These are phyloP conservation scores for Plutomurus gul DNA, from an alignment of 1,140 invertebrate genomes.

Conservation along the genomic window DNA sequence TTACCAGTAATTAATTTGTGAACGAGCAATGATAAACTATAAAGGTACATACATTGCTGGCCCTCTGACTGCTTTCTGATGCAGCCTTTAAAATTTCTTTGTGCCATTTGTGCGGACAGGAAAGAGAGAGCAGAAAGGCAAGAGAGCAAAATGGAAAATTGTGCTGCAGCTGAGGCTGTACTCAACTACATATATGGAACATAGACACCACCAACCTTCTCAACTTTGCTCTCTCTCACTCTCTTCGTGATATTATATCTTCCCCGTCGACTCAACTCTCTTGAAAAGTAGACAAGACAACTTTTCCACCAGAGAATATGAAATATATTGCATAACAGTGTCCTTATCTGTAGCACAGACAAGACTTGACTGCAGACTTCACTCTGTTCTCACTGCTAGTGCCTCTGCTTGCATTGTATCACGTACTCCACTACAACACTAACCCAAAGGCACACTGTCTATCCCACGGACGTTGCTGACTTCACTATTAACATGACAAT, in stretches of 20 bases:
- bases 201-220: too few relatives aligned
- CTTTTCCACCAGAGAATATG: not conserved
- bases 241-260: conserved; percentile 5
- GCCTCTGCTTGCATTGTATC: not conserved
- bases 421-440: not conserved
- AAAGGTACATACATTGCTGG: too few relatives aligned
- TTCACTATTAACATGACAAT: too few relatives aligned
- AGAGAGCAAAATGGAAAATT: too few relatives aligned
- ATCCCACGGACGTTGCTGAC: not conserved
- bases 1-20: too few relatives aligned
- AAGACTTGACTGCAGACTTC: not conserved
- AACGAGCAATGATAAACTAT: too few relatives aligned
- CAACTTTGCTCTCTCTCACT: not conserved
- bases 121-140: too few relatives aligned
- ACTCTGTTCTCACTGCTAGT: not conserved
- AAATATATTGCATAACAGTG: conserved; percentile 1
- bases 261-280: not conserved
- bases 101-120: too few relatives aligned
- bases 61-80: too few relatives aligned
- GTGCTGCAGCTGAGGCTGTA: too few relatives aligned
- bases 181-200: too few relatives aligned
- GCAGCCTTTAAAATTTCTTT: too few relatives aligned
- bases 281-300: not conserved
- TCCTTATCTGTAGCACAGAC: not conserved
- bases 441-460: not conserved